Evolutionary conservation across 2,888 invertebrate genomes (phyloP), one percentile per base, ranked within the genome.

Genomic region (Venustoraphidia nigricollis): DNA sequence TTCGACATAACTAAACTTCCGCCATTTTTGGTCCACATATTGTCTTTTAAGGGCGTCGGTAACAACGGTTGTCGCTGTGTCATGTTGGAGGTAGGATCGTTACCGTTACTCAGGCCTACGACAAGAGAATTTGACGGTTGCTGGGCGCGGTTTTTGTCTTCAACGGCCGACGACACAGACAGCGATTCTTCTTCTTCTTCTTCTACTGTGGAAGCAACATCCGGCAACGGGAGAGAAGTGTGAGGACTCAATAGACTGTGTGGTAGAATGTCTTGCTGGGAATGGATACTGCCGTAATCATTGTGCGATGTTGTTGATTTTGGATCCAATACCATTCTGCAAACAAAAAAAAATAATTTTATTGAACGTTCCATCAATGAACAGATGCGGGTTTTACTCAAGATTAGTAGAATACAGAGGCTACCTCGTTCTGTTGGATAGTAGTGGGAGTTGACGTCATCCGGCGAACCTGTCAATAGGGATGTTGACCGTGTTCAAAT

Each of bases 301-400:
- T 66, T 69, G 56, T 69, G 70, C 6, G 27, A 27, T 57, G 62
- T 66, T 59, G 72, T 70, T 58, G 70, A 71, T 64, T 76, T 76
- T 58, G 75, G 73, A 66, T 77, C 76, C 68, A 76, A 72, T 67
- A 77, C 76, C 77, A 77, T 77, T 70, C 77, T 77, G 66, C 2
- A 64, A 66, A 56, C 50, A 56, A 50, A 56, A 56, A 49, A 36
- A 41, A 49, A 35, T 44, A 48, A 41, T 41, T 5, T 27, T 27
- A 27, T 3, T 27, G 27, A 27, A 3, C 5, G 27, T 27, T 27
- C 6, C 27, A 27, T 27, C 27, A 27, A 27, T 6, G 27, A 27
- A 27, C n/a, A n/a, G n/a, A n/a, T n/a, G n/a, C n/a, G n/a, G n/a
- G n/a, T n/a, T n/a, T n/a, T n/a, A n/a, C n/a, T n/a, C n/a, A n/a